Conservation (phyloP, 2,797 vertebrate genomes). For the Eidolon dupreanum region DNA sequence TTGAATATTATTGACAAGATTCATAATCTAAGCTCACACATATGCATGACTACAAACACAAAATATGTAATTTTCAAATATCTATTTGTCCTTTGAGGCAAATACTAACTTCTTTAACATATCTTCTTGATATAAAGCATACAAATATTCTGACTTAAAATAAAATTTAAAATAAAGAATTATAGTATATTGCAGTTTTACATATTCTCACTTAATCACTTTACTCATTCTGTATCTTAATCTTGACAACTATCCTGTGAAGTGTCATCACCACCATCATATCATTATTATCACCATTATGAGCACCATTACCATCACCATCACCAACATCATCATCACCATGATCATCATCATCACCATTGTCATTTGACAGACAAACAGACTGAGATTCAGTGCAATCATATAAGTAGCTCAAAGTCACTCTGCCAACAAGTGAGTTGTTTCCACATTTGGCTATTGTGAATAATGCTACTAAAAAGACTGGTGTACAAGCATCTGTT, state of each 20-base stretch:
- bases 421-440: neutral
- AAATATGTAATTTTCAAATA: conserved; percentile 48
- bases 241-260: neutral
- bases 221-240: neutral
- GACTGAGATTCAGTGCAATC: neutral
- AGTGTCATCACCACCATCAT: neutral
- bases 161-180: neutral
- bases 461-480: neutral
- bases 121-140: neutral
- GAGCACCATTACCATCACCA: neutral
- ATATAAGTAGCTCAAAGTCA: neutral
- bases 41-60: neutral
- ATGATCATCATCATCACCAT: neutral
- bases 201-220: neutral
- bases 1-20: conserved; percentile 37
- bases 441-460: neutral
- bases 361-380: neutral
- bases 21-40: neutral
- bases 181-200: neutral
- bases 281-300: too few relatives aligned
- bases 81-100: conserved; percentile 33
- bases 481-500: neutral
- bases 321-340: neutral
- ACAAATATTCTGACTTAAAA: conserved; percentile 32
- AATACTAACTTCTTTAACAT: conserved; percentile 17